Base-by-base conservation (phyloP, 2,113 vertebrate species). In the Gasterosteus nipponicus region DNA sequence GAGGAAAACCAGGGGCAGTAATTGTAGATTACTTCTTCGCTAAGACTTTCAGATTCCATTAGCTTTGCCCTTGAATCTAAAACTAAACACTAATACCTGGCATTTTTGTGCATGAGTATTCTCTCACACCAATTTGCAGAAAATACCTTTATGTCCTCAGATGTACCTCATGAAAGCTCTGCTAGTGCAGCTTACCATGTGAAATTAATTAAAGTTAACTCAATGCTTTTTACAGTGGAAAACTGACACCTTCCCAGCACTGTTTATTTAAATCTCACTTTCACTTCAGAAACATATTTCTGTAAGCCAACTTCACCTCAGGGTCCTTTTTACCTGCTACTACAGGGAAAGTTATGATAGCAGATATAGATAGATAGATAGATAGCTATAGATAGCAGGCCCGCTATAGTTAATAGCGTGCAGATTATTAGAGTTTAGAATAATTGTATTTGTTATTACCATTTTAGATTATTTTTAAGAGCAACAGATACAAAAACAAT, bases 191-290 rank as follows among this genome's bases (percentile, higher is more conserved):
- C 41, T 49, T 77, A 79, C 65, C 63, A 69, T 65, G 51, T 82
- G 60, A 74, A 81, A 77, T 85, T 69, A 87, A 81, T 89, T 86
- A 84, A 87, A 73, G 54, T 62, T n/a, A 59, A 75, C 61, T 82
- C 58, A 68, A 83, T 19, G 62, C 68, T 38, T 79, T 79, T 80
- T 12, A 53, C 19, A 41, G 59, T 78, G 79, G 74, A 77, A 69
- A 69, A 77, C 72, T 42, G 58, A 83, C 59, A 66, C 14, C 22
- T 38, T 63, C 81, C 75, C 61, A 54, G 60, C 5, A 11, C 46
- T 41, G 19, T 46, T 62, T 71, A 62, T 80, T 33, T 19, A 19
- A 49, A 73, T 42, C 79, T 68, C 54, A 47, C 51, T 47, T 51
- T 73, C 41, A 51, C 42, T 80, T 86, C 46, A 49, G 46, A 78